These are phyloP conservation scores for Caretta caretta DNA, from an alignment of 2,113 vertebrate species.

Conservation along the genomic window DNA sequence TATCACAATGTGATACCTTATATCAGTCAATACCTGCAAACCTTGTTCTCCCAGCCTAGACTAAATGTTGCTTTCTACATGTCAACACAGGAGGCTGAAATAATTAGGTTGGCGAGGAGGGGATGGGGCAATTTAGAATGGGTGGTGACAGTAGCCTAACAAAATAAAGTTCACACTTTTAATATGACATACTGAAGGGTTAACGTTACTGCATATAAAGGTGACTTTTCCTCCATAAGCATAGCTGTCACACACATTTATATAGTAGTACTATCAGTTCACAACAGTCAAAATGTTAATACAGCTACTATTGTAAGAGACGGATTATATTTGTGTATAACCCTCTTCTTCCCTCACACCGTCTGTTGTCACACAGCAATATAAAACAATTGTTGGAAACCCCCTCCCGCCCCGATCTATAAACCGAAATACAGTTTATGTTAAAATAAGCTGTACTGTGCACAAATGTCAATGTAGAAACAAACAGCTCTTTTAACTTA, in stretches of 20 bases:
- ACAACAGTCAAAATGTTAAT: constrained; percentile 61
- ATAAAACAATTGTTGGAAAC: constrained; percentile 12
- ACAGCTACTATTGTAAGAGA: constrained; percentile 20
- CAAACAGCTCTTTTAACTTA: constrained; percentile 21
- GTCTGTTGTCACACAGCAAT: constrained; percentile 1
- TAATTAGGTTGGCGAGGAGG: constrained; percentile 76
- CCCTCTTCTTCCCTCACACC: neutral
- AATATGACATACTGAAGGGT: constrained; percentile 44
- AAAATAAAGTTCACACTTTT: constrained; percentile 73
- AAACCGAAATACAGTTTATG: neutral
- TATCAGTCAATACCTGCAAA: constrained; percentile 77
- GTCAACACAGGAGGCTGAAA: constrained; percentile 79
- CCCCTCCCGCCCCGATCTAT: neutral
- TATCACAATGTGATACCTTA: constrained; percentile 80
- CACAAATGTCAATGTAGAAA: constrained; percentile 41
- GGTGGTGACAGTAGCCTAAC: constrained; percentile 68
- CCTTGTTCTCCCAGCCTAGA: constrained; percentile 74
- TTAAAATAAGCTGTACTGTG: constrained; percentile 22
- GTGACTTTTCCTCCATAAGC: constrained; percentile 56
- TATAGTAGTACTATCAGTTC: constrained; percentile 29
- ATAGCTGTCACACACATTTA: constrained; percentile 50
- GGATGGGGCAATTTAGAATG: constrained; percentile 56
- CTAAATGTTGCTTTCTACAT: constrained; percentile 72
- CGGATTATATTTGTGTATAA: constrained; percentile 53
- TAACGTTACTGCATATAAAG: constrained; percentile 34